phyloP scores from a whole-genome alignment of 2,888 invertebrate species.

The Lithosia quadra region DNA sequence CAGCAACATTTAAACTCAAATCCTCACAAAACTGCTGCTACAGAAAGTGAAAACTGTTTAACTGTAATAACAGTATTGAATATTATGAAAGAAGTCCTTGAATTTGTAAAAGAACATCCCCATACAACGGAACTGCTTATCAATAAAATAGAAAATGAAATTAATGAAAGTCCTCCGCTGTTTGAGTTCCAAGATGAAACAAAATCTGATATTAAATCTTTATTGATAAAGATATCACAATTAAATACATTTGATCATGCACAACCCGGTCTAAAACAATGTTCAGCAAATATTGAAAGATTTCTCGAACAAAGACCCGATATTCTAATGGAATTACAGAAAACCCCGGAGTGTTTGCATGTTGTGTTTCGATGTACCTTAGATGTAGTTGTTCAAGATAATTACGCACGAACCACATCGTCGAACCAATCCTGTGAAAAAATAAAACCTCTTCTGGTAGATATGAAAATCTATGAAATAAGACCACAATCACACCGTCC shows the following conservation, averaged over 20 bases:
- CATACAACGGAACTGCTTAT: constrained; percentile 6
- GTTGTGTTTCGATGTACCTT: background rate
- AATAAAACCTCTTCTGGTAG: background rate
- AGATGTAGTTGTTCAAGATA: background rate
- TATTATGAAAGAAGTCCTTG: constrained; percentile 1
- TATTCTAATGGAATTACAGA: background rate
- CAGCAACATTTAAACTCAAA: background rate
- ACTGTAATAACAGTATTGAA: background rate
- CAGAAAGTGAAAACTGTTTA: background rate
- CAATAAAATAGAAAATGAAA: background rate
- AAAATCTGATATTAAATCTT: background rate
- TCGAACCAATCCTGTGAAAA: background rate
- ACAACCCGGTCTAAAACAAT: background rate
- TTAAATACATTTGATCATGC: background rate
- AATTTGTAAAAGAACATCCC: constrained; percentile 7
- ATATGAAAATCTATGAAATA: background rate
- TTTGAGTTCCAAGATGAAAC: background rate
- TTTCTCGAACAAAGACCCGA: background rate
- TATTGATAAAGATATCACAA: background rate
- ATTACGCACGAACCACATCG: background rate
- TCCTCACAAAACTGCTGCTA: background rate
- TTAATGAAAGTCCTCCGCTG: background rate
- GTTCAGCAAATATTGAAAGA: background rate
- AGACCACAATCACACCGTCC: background rate
- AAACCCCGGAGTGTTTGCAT: background rate